These are phyloP conservation scores for Hoplostethus mediterraneus DNA, from an alignment of 2,797 vertebrate genomes.

Conservation along the genomic window DNA sequence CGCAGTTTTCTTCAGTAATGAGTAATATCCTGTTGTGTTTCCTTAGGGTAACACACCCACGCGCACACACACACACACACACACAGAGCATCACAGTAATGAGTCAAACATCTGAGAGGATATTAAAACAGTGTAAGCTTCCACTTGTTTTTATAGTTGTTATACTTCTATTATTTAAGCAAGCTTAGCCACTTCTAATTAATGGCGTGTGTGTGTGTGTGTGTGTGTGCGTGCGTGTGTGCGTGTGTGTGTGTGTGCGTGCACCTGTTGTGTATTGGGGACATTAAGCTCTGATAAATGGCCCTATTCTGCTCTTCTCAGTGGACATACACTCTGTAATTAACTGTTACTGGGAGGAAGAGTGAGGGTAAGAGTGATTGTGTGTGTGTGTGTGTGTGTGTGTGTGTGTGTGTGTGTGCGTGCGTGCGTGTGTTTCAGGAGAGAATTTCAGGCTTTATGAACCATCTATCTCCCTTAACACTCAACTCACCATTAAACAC, in stretches of 20 bases:
- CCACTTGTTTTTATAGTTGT: background rate
- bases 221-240: background rate
- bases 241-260: conserved; percentile 1
- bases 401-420: too few relatives aligned
- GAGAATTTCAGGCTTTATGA: too few relatives aligned
- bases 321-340: background rate
- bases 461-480: too few relatives aligned
- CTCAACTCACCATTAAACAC: too few relatives aligned
- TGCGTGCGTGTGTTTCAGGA: too few relatives aligned
- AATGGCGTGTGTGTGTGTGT: conserved; percentile 1
- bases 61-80: background rate
- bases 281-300: background rate
- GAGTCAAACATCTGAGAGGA: background rate
- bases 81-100: background rate
- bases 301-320: background rate
- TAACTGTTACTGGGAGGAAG: background rate
- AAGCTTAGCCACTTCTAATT: too few relatives aligned
- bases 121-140: too few relatives aligned
- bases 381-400: too few relatives aligned
- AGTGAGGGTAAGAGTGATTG: background rate
- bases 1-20: background rate
- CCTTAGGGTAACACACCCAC: background rate
- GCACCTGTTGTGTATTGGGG: background rate
- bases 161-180: too few relatives aligned
- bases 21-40: background rate